These are phyloP conservation scores for Eurystomus glaucurus DNA, from an alignment of 2,797 vertebrate species.

Conservation along the genomic window DNA sequence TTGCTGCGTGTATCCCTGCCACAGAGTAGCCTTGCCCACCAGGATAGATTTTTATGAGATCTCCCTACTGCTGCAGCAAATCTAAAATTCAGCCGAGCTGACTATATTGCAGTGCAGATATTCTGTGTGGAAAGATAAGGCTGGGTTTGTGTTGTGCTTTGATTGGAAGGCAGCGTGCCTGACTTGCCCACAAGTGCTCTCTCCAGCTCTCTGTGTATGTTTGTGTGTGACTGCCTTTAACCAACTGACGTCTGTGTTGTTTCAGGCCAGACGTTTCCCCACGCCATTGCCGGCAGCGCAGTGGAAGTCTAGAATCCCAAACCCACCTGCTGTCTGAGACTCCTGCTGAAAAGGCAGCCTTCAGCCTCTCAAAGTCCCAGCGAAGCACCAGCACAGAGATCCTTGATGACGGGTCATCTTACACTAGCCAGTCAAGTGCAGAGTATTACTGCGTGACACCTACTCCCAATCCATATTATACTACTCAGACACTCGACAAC, in stretches of 20 bases:
- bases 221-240: neutral
- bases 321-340: slow-evolving; percentile 86
- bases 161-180: neutral
- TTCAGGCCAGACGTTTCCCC: slow-evolving; percentile 87
- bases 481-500: slow-evolving; percentile 86
- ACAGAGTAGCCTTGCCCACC: neutral
- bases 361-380: slow-evolving; percentile 84
- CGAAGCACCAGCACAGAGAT: slow-evolving; percentile 97
- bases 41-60: neutral
- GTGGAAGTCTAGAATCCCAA: slow-evolving; percentile 95
- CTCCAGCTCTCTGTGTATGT: neutral
- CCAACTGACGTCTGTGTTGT: neutral
- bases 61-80: neutral
- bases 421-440: slow-evolving; percentile 95
- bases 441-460: slow-evolving; percentile 88
- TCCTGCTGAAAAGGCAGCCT: slow-evolving; percentile 80
- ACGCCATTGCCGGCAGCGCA: slow-evolving; percentile 91
- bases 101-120: neutral
- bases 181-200: rapidly evolving
- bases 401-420: slow-evolving; percentile 94
- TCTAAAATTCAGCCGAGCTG: neutral
- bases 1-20: neutral
- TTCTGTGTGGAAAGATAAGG: neutral
- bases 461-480: slow-evolving; percentile 79
- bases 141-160: neutral